Evolutionary conservation across 2,113 vertebrate genomes (phyloP), one percentile per base, ranked within the genome.

Genomic region (Pomatostomus ruficeps): DNA sequence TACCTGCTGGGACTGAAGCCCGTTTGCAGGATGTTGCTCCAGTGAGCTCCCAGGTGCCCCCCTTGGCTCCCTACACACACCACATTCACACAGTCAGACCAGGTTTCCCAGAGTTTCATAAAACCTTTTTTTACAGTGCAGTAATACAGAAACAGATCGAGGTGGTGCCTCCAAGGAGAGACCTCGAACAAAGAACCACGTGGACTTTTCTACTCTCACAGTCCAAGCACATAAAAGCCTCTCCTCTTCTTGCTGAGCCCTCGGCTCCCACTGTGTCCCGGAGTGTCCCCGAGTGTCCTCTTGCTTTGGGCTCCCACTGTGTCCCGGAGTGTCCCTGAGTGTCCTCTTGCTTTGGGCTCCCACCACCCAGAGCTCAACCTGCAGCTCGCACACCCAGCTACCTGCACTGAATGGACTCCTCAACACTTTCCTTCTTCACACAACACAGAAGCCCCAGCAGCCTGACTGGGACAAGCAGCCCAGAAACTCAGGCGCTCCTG

Each of bases 271-370:
- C 24, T 25, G 24, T n/a, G 15, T 40, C n/a, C 52, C 45, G 9
- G 15, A 20, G n/a, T 46, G 38, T 18, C 33, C 21, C 9, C 0
- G 0, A 10, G 21, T 5, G 21, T 49, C 22, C 52, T 51, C 59
- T 40, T 52, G 68, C 38, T 59, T 59, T 1, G 0, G n/a, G 12
- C 13, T 74, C 45, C 38, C 33, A 6, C 24, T 25, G 24, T n/a
- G 15, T 40, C n/a, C 52, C 45, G 9, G 15, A 20, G n/a, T 46
- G 38, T 18, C 33, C 21, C 9, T 0, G 0, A 10, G 21, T 5
- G 21, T 49, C 22, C 52, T 51, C 59, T 40, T 52, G 68, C 38
- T 59, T 59, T 1, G 0, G n/a, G 12, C 13, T 74, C 45, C 38
- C 46, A 31, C 29, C 54, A 61, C 24, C 16, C 54, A 75, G 46